Evolutionary conservation across 1,140 invertebrate genomes (phyloP).

Genomic region (Lepidurus packardi): DNA sequence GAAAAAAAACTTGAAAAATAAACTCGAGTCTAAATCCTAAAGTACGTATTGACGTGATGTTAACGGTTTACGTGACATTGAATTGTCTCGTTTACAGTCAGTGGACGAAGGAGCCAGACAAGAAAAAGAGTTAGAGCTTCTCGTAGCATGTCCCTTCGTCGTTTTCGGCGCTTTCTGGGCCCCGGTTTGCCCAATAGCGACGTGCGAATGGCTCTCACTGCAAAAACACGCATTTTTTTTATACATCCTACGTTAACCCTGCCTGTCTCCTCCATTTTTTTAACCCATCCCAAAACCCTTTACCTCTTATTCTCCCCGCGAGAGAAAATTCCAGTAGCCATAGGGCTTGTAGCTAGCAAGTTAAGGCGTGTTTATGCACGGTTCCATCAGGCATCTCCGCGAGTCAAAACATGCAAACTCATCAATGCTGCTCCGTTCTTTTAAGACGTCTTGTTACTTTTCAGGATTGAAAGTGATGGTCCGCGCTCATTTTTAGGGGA

Average conservation of each 20-base stretch:
- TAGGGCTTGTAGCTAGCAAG: too few relatives aligned
- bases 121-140: background rate
- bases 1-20: background rate
- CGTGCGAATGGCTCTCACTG: background rate
- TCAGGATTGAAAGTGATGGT: too few relatives aligned
- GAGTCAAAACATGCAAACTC: too few relatives aligned
- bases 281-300: too few relatives aligned
- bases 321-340: too few relatives aligned
- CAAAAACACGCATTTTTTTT: background rate
- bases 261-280: too few relatives aligned
- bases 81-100: background rate
- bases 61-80: constrained; percentile 9
- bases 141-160: background rate
- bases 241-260: background rate
- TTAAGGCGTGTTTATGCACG: too few relatives aligned
- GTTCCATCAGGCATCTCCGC: too few relatives aligned
- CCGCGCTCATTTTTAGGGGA: too few relatives aligned
- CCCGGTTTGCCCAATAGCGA: background rate
- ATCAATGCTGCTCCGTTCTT: too few relatives aligned
- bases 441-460: too few relatives aligned
- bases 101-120: background rate
- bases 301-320: too few relatives aligned
- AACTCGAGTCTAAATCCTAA: background rate
- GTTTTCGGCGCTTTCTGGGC: background rate
- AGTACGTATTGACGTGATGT: background rate